phyloP scores from a whole-genome alignment of 2,888 invertebrate genomes.

The Drosophila mulleri region DNA sequence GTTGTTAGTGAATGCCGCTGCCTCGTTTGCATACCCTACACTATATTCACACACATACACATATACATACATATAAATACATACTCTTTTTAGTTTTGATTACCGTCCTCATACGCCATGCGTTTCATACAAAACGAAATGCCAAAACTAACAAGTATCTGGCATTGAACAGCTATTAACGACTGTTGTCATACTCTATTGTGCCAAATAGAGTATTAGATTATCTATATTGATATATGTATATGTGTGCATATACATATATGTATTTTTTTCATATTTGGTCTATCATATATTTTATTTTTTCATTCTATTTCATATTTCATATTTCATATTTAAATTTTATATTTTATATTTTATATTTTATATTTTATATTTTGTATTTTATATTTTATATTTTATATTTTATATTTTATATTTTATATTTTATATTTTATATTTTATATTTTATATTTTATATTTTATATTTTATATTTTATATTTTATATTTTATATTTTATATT shows the following conservation, averaged over 20 bases:
- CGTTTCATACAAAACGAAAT: conserved; percentile 62
- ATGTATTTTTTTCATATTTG: too few species aligned
- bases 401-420: too few species aligned
- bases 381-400: too few species aligned
- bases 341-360: too few species aligned
- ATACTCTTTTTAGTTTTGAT: conserved; percentile 45
- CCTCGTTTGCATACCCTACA: conserved; percentile 51
- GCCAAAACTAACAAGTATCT: conserved; percentile 24
- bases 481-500: too few species aligned
- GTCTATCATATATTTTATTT: too few species aligned
- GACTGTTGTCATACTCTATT: neutral
- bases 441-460: too few species aligned
- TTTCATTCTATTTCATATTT: neutral
- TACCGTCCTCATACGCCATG: conserved; percentile 42
- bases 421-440: too few species aligned
- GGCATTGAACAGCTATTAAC: neutral
- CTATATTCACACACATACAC: neutral
- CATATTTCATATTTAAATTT: neutral
- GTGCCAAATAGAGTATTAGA: neutral
- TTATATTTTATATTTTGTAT: too few species aligned
- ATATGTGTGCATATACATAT: too few species aligned
- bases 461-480: too few species aligned
- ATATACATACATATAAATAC: neutral
- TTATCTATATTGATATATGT: neutral
- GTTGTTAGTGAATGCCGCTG: conserved; percentile 21